Base-by-base conservation (phyloP, 2,888 invertebrate species). In the Adela reaumurella region DNA sequence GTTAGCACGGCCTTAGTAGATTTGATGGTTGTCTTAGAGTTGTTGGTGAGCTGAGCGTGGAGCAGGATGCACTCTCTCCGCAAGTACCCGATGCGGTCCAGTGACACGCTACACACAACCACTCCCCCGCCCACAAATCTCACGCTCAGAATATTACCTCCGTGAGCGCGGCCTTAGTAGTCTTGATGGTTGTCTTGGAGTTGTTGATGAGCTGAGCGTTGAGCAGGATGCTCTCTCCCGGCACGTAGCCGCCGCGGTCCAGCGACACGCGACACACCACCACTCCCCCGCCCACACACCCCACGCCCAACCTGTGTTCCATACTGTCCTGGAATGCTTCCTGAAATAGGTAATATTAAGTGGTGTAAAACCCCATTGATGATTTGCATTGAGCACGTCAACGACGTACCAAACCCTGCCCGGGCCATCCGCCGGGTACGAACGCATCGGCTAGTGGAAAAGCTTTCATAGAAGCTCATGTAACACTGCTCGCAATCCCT, bases 11-110 rank as follows among this genome's bases (percentile, higher is more conserved):
- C 94, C 65, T 89, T 85, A 6, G 94, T 94, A 53, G 86, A 85
- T 67, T 90, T 89, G 63, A 97, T 89, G 46, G 90, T 90, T 51
- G 92, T 89, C 62, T 88, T 86, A 62, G 94, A 93, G 62, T 88
- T 83, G 79, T 97, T 97, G 64, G 84, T 83, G 47, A 97, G 85
- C 53, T 86, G 87, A 17, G 95, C 96, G 52, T 88, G 88, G 57
- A 97, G 86, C 58, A 87, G 85, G 67, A 97, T 90, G 63, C 90
- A 92, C 74, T 97, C 95, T 2, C 96, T 97, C 14, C 96, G 94
- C 52, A 97, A 94, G 74, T 94, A 97, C 17, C 96, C 97, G 50
- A 94, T 93, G 62, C 94, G 86, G 74, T 94, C 94, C 54, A 97
- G 78, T 53, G 90, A 83, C 53, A 96, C 92, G 61, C 89, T 84